These are phyloP conservation scores for Pyxicephalus adspersus DNA, from an alignment of 2,113 vertebrate genomes.

Conservation along the genomic window DNA sequence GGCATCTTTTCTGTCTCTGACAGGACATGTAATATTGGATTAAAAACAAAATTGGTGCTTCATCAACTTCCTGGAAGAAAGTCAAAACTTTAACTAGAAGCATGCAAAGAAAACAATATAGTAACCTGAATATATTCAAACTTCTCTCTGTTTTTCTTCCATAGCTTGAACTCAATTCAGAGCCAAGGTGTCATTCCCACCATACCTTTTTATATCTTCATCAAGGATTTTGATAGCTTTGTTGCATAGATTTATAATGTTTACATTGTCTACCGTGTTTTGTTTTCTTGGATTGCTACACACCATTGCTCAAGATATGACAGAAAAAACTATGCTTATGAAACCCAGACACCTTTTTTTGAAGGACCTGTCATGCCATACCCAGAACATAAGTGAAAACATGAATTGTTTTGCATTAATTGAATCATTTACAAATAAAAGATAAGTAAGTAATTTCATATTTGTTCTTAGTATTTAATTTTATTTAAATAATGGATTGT, in stretches of 20 bases:
- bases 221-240: conserved; percentile 19
- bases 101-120: conserved; percentile 49
- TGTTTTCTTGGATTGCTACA: conserved; percentile 37
- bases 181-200: conserved; percentile 35
- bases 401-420: conserved; percentile 58
- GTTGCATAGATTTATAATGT: conserved; percentile 42
- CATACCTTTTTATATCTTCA: conserved; percentile 2
- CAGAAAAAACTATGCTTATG: conserved; percentile 44
- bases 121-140: conserved; percentile 44
- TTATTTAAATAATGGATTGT: neutral
- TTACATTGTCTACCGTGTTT: conserved; percentile 39
- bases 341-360: conserved; percentile 35
- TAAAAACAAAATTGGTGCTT: conserved; percentile 50
- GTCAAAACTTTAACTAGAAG: conserved; percentile 44
- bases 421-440: conserved; percentile 27
- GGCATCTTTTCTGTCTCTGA: conserved; percentile 33
- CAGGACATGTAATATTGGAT: conserved; percentile 49
- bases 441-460: neutral
- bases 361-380: conserved; percentile 22
- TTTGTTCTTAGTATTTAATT: neutral
- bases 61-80: conserved; percentile 46
- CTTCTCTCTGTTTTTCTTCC: conserved; percentile 47
- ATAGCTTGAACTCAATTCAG: conserved; percentile 24
- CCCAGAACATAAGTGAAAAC: conserved; percentile 50
- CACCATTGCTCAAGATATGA: conserved; percentile 26